Conservation (phyloP, 2,797 vertebrate species). For the Sternotherus odoratus region DNA sequence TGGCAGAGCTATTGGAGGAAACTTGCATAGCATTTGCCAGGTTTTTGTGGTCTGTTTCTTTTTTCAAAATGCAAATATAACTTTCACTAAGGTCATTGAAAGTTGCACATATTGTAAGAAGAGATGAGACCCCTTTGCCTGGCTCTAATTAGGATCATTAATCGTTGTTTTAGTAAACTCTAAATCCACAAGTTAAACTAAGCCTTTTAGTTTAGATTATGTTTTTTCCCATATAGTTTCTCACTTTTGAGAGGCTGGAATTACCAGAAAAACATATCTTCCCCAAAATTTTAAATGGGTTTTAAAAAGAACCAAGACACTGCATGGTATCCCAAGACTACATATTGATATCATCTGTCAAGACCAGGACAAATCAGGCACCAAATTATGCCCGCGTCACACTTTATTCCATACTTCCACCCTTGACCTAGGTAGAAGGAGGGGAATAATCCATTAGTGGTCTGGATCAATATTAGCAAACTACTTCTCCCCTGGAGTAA, state of each 20-base stretch:
- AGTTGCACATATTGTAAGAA: neutral
- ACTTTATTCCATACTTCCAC: neutral
- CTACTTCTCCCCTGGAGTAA: neutral
- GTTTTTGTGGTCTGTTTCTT: fast-evolving
- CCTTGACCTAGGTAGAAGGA: neutral
- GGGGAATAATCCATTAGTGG: neutral
- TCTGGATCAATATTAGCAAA: neutral
- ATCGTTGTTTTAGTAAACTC: neutral
- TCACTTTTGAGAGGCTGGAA: neutral
- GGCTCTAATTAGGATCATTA: neutral
- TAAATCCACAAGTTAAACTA: neutral
- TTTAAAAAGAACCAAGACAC: neutral
- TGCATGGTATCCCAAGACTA: neutral
- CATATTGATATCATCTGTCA: neutral
- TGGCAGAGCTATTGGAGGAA: neutral
- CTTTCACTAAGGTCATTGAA: neutral
- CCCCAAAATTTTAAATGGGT: neutral
- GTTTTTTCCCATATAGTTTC: neutral
- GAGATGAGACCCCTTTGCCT: neutral
- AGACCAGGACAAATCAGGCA: neutral
- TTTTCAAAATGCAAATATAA: neutral
- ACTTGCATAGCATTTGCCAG: neutral
- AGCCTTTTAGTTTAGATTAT: neutral
- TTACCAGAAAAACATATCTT: neutral
- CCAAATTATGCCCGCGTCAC: neutral